phyloP scores from a whole-genome alignment of 2,797 vertebrate genomes.

The Rhabdophis nuchalis region DNA sequence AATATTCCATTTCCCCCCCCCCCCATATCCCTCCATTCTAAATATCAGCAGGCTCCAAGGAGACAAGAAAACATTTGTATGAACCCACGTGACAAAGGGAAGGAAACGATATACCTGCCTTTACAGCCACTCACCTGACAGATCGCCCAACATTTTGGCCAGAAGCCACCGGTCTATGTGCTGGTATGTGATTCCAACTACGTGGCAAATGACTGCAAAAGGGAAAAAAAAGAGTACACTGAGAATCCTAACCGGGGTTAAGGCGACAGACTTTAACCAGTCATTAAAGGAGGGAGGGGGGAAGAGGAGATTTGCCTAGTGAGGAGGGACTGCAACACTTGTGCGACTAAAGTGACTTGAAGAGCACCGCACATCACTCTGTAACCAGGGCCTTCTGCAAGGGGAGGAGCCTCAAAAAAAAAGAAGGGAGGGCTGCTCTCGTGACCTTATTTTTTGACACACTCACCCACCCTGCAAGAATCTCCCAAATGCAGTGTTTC shows the following conservation, averaged over 20 bases:
- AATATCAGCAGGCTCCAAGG: not conserved
- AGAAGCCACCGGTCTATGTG: constrained; percentile 87
- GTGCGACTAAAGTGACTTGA: not conserved
- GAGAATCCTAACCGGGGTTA: not conserved
- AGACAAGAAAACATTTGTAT: not conserved
- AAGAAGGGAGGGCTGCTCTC: not conserved
- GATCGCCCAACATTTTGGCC: constrained; percentile 90
- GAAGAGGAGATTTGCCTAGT: too few relatives aligned
- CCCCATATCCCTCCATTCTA: not conserved
- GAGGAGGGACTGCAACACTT: not conserved
- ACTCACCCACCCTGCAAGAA: not conserved
- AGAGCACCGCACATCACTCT: too few relatives aligned
- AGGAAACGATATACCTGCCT: not conserved
- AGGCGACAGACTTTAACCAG: not conserved
- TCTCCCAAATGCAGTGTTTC: too few relatives aligned
- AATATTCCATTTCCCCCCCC: not conserved
- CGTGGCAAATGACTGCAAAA: constrained; percentile 87
- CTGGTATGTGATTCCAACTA: constrained; percentile 93
- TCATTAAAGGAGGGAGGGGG: not conserved
- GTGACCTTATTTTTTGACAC: not conserved
- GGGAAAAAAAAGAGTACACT: not conserved
- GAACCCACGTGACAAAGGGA: not conserved
- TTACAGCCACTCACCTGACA: constrained; percentile 74
- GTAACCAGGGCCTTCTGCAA: not conserved
- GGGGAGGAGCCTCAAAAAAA: too few relatives aligned